Evolutionary conservation across 2,888 invertebrate species (phyloP), one percentile per base, ranked within the genome.

Genomic region (Clostera curtula): DNA sequence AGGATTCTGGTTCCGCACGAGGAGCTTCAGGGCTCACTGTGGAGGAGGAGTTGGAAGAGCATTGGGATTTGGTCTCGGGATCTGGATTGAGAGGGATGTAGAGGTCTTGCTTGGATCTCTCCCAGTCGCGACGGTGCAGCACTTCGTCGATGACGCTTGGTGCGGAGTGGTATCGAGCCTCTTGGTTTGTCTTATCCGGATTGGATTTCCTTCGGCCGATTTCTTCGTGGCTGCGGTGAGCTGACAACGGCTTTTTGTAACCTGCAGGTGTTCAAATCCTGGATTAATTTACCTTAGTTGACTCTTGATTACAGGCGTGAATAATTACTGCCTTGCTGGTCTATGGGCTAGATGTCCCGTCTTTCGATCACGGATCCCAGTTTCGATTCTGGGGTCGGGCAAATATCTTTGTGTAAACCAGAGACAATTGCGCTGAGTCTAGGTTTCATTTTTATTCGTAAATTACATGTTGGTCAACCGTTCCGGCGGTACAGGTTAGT

Each of bases 111-210:
- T 61, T 50, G 24, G 79, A 79, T 2, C 75, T 48, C 27, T 82
- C 76, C 82, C 82, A 83, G 55, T 75, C 76, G n/a, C 82, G 53
- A 1, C 82, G 48, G 40, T 73, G 79, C 1, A 77, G 28, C 2
- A 80, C 72, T 33, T 82, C 79, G 41, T 79, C 66, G 19, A 82
- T 79, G 40, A 82, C 79, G 48, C 71, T 73, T 12, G 82, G 82
- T 0, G 82, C 82, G 15, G 79, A 80, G 51, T 77, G 75, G 50
- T 79, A 73, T n/a, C 74, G 65, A 0, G 59, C 36, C 10, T 67
- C 65, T 2, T 50, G 55, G 1, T 54, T 50, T 1, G 24, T 26
- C 12, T 52, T 27, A 10, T 64, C 68, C 12, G 53, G 55, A 13
- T 67, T 58, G 0, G 69, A 70, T 24, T 63, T 66, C 12, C 69